Conservation (phyloP, 2,113 vertebrate species). For the Orycteropus afer region DNA sequence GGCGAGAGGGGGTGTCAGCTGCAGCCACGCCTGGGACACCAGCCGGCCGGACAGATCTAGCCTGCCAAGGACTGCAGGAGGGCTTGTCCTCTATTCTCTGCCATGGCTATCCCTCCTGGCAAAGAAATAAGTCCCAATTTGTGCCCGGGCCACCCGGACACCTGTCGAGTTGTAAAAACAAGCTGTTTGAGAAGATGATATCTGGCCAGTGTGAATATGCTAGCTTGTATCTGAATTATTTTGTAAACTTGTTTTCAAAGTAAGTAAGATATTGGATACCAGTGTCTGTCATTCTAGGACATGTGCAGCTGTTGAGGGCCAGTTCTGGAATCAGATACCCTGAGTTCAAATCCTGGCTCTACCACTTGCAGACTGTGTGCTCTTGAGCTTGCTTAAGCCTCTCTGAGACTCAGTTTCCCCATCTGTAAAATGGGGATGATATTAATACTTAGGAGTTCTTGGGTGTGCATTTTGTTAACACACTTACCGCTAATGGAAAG, state of each 20-base stretch:
- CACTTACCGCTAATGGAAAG: not conserved
- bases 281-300: not conserved
- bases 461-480: not conserved
- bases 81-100: slow-evolving; percentile 22
- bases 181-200: slow-evolving; percentile 56
- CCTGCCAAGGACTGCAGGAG: slow-evolving; percentile 39
- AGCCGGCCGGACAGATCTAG: not conserved
- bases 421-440: not conserved
- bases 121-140: slow-evolving; percentile 53
- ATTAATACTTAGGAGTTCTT: not conserved
- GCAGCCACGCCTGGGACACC: not conserved
- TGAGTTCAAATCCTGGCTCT: not conserved
- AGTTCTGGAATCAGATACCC: not conserved
- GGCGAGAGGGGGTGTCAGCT: not conserved
- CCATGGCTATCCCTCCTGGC: not conserved
- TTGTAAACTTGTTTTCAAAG: slow-evolving; percentile 50
- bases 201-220: not conserved
- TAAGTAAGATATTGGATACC: not conserved
- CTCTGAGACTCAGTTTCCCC: not conserved
- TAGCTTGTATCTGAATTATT: not conserved
- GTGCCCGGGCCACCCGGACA: slow-evolving; percentile 37
- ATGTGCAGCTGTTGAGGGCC: not conserved
- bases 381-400: not conserved
- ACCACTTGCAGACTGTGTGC: too few relatives aligned
- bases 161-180: slow-evolving; percentile 62